Evolutionary conservation across 1,140 invertebrate genomes (phyloP).

Genomic region (Aphis craccivora): DNA sequence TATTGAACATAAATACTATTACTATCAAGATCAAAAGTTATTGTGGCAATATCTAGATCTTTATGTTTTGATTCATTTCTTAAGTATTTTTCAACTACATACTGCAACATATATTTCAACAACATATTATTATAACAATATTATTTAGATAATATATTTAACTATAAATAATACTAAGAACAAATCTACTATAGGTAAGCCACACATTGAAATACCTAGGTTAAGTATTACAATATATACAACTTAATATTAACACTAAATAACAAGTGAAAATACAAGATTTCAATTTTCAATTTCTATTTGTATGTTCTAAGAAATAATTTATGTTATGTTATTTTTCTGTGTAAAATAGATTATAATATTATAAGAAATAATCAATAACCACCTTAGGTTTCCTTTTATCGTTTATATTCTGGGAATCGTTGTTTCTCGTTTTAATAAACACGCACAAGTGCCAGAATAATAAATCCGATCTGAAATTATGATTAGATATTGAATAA

Average conservation of each 20-base stretch:
- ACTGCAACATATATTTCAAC: constrained; percentile 63
- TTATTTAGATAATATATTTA: no score
- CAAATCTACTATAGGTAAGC: no score
- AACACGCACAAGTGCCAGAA: constrained; percentile 34
- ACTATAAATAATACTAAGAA: no score
- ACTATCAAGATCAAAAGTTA: constrained; percentile 70
- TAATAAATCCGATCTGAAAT: constrained; percentile 44
- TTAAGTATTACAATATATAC: no score
- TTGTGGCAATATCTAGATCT: constrained; percentile 70
- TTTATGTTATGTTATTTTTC: no score
- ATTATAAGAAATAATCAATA: neutral
- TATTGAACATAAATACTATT: constrained; percentile 73
- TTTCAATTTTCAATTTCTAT: no score
- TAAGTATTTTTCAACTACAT: constrained; percentile 71
- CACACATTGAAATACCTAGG: no score
- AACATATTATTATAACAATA: neutral
- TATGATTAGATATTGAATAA: neutral
- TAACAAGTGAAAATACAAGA: no score
- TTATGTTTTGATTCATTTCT: constrained; percentile 68
- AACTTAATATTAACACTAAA: no score
- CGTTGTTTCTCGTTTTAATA: no score
- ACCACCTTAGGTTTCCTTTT: constrained; percentile 23
- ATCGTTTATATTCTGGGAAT: neutral
- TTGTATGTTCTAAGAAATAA: no score
- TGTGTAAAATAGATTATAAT: neutral